phyloP scores from a whole-genome alignment of 2,888 invertebrate genomes.

The Coelogynopora nodosa region DNA sequence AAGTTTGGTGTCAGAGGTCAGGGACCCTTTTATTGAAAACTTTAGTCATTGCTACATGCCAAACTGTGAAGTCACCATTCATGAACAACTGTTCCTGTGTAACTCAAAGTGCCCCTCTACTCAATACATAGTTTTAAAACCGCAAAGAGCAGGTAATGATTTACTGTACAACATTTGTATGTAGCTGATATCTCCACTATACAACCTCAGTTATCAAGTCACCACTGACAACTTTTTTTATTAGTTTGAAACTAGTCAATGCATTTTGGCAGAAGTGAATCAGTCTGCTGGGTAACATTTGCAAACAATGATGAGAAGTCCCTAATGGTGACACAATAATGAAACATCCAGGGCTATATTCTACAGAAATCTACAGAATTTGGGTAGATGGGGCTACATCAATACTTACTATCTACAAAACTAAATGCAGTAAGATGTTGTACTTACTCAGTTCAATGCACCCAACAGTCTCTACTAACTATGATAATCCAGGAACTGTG shows the following conservation, averaged over 20 bases:
- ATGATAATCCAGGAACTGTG: neutral
- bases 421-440: neutral
- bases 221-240: neutral
- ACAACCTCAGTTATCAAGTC: neutral
- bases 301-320: neutral
- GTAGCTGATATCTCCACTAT: neutral
- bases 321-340: neutral
- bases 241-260: neutral
- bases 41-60: neutral
- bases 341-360: neutral
- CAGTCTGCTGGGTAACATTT: too few species aligned
- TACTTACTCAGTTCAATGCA: neutral
- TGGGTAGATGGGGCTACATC: neutral
- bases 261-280: neutral
- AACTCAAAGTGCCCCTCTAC: neutral
- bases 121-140: neutral
- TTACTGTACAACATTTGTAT: neutral
- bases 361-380: neutral
- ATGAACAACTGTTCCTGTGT: neutral
- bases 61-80: neutral
- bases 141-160: neutral
- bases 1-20: neutral
- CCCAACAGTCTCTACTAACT: neutral
- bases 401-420: neutral
- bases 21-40: neutral